Evolutionary conservation across 1,140 invertebrate genomes (phyloP), one percentile per base, ranked within the genome.

Genomic region (Panulirus ornatus): DNA sequence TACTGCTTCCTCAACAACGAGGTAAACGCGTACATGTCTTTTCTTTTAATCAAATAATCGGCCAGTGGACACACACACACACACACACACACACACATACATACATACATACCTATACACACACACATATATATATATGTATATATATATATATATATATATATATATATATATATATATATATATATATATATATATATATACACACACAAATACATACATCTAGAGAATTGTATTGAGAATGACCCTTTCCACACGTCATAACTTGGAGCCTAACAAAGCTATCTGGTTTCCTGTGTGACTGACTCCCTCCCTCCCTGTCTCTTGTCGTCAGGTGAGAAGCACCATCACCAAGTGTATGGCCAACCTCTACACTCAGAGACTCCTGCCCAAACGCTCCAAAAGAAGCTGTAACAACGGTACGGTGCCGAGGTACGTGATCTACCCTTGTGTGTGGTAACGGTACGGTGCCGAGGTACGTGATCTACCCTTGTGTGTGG

Each of bases 1-100:
- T 98, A 98, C 93, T 98, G 97, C 93, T 98, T 98, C 92, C 94
- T 97, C 44, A 98, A 98, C 92, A 96, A 96, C 79, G 97, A 98
- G 95, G 97, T 98, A 94, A n/a, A n/a, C n/a, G n/a, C n/a, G n/a
- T n/a, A n/a, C n/a, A n/a, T n/a, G n/a, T n/a, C n/a, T n/a, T n/a
- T n/a, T n/a, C n/a, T n/a, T n/a, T n/a, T n/a, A n/a, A n/a, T n/a
- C n/a, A n/a, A n/a, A n/a, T n/a, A n/a, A n/a, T n/a, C n/a, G n/a
- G n/a, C n/a, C n/a, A n/a, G n/a, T n/a, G n/a, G n/a, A n/a, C n/a
- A n/a, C n/a, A n/a, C n/a, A n/a, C n/a, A n/a, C n/a, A n/a, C n/a
- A n/a, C n/a, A n/a, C n/a, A n/a, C n/a, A n/a, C n/a, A n/a, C n/a
- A n/a, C n/a, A n/a, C n/a, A n/a, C n/a, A n/a, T n/a, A n/a, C 34